phyloP scores from a whole-genome alignment of 2,797 vertebrate species.

The Myioborus miniatus region DNA sequence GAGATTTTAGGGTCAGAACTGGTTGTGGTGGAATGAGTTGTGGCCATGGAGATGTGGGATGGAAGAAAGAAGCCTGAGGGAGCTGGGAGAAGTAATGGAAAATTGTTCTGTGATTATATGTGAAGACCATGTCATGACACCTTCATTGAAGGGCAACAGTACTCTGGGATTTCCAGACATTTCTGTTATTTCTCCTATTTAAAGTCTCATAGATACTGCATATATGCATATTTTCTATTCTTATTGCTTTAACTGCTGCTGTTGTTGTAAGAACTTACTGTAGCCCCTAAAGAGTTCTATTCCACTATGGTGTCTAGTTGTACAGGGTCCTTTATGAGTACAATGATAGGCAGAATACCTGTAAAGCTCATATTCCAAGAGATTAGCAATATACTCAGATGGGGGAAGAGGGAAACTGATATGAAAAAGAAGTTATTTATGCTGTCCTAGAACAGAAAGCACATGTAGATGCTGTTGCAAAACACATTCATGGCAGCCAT shows the following conservation, averaged over 20 bases:
- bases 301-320: neutral
- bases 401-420: neutral
- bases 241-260: neutral
- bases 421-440: neutral
- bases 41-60: neutral
- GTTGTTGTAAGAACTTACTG: neutral
- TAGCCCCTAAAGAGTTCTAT: neutral
- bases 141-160: neutral
- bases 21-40: accelerated
- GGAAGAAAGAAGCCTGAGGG: neutral
- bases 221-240: neutral
- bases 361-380: neutral
- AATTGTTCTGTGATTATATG: neutral
- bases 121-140: neutral
- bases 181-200: neutral
- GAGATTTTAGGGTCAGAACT: neutral
- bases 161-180: neutral
- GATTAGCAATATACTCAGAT: neutral
- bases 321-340: neutral
- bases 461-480: neutral
- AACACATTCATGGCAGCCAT: constrained; percentile 23
- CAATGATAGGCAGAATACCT: neutral
- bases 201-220: neutral
- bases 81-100: neutral
- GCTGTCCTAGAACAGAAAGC: neutral